Evolutionary conservation across 1,140 invertebrate genomes (phyloP).

Genomic region (Aphaenogaster ashmeadi): DNA sequence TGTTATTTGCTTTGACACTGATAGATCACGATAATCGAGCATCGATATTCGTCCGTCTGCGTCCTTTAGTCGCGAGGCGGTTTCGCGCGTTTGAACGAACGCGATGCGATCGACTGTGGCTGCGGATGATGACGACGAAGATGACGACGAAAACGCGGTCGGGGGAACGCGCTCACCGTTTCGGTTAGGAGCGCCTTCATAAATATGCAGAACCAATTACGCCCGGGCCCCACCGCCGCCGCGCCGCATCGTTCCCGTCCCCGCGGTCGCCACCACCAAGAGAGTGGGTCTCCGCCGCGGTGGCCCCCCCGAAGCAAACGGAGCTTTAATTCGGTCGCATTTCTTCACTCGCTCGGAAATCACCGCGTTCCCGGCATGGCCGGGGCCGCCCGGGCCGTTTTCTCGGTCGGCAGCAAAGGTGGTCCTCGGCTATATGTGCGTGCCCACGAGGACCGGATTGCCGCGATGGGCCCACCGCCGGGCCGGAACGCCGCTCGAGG

Average conservation of each 20-base stretch:
- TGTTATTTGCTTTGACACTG: no score
- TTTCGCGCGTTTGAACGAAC: conserved; percentile 34
- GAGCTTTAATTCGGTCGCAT: conserved; percentile 78
- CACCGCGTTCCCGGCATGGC: conserved; percentile 69
- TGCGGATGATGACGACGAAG: conserved; percentile 26
- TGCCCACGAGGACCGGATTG: conserved; percentile 28
- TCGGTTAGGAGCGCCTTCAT: conserved; percentile 80
- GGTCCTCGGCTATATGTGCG: conserved; percentile 33
- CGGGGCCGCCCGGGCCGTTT: conserved; percentile 39
- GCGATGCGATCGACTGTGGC: conserved; percentile 26
- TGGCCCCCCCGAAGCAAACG: conserved; percentile 74
- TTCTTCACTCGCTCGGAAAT: conserved; percentile 75
- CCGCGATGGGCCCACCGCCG: conserved; percentile 16
- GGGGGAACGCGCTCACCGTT: conserved; percentile 62
- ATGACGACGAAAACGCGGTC: conserved; percentile 12
- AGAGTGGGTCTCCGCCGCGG: conserved; percentile 63
- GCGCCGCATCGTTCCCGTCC: conserved; percentile 53
- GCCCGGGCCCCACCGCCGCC: conserved; percentile 71
- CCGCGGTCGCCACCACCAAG: conserved; percentile 45
- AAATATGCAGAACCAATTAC: conserved; percentile 85
- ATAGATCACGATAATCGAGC: background rate
- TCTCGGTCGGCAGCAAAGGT: conserved; percentile 45
- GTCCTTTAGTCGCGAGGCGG: background rate
- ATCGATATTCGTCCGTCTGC: background rate
- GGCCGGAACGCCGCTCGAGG: conserved; percentile 18